These are phyloP conservation scores for Anoplolepis gracilipes DNA, from an alignment of 1,140 invertebrate species.

Conservation along the genomic window DNA sequence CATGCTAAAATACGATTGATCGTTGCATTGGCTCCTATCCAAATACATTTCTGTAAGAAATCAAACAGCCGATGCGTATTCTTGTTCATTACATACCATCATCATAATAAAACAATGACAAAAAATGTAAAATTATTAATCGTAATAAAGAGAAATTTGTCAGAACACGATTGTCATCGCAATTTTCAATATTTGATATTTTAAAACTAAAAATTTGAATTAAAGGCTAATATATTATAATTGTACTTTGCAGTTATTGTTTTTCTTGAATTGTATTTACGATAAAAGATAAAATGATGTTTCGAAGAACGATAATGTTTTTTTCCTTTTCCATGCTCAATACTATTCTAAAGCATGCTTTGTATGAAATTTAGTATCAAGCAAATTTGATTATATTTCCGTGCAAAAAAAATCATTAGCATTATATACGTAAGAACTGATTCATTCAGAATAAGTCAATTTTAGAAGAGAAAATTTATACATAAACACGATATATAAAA, in stretches of 20 bases:
- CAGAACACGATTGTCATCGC: not conserved
- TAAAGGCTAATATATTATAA: not conserved
- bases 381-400: not conserved
- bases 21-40: not conserved
- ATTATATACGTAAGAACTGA: not conserved
- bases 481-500: not conserved
- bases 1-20: slow-evolving; percentile 30
- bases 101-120: not conserved
- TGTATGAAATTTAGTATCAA: not conserved
- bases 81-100: not conserved
- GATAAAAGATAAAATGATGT: not conserved
- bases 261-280: not conserved
- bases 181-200: slow-evolving; percentile 16
- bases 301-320: not conserved
- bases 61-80: not conserved
- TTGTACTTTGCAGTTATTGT: not conserved
- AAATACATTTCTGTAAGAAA: slow-evolving; percentile 29
- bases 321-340: not conserved
- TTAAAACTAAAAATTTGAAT: not conserved
- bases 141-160: not conserved
- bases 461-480: not conserved
- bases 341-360: not conserved
- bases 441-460: not conserved
- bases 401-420: slow-evolving; percentile 22
- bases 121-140: not conserved